phyloP scores from a whole-genome alignment of 2,888 invertebrate species.

The Odiellus spinosus region DNA sequence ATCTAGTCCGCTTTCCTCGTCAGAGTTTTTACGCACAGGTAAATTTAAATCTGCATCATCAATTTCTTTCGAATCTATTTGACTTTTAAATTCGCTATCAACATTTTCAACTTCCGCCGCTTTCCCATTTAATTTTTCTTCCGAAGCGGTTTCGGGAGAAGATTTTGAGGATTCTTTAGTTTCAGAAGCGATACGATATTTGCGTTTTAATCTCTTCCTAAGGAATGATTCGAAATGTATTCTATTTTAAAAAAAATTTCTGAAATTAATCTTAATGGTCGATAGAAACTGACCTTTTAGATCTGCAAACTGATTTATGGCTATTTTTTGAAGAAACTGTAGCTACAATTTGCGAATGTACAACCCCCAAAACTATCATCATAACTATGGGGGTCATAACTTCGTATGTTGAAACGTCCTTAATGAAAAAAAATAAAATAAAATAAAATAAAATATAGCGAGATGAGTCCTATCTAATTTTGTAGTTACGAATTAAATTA shows the following conservation, averaged over 20 bases:
- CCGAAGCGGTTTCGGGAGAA: constrained; percentile 24
- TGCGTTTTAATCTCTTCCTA: constrained; percentile 11
- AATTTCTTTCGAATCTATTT: too few species aligned
- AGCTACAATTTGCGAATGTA: constrained; percentile 58
- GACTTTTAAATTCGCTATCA: neutral
- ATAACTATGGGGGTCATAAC: constrained; percentile 52
- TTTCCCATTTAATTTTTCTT: constrained; percentile 7
- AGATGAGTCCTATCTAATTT: too few species aligned
- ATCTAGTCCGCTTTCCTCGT: constrained; percentile 67
- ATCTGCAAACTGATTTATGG: constrained; percentile 8
- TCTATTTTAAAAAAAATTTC: too few species aligned
- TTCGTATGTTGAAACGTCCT: constrained; percentile 48
- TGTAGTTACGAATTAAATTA: too few species aligned
- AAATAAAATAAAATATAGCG: too few species aligned
- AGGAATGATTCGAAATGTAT: too few species aligned
- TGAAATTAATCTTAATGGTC: too few species aligned
- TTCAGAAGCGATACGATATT: constrained; percentile 3
- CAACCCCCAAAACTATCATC: constrained; percentile 54
- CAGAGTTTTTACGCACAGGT: constrained; percentile 21
- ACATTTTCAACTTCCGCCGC: neutral
- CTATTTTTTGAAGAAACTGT: constrained; percentile 26
- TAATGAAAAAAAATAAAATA: constrained; percentile 16
- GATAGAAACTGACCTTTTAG: constrained; percentile 9
- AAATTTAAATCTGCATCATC: too few species aligned
- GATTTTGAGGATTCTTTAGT: constrained; percentile 22